Evolutionary conservation across 1,140 invertebrate genomes (phyloP).

Genomic region (Cyclargus thomasi): DNA sequence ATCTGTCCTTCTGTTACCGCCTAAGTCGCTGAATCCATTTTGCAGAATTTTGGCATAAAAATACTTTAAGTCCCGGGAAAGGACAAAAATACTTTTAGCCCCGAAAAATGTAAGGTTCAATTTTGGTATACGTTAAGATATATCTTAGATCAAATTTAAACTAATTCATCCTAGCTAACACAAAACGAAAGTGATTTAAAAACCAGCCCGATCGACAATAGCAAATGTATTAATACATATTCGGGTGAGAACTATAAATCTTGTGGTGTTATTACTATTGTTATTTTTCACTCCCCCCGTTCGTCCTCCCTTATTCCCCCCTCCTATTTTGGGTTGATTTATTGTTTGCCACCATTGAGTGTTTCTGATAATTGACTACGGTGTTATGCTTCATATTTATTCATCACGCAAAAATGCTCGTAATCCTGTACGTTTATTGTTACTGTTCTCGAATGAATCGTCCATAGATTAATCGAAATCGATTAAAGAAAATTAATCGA

Average conservation of each 20-base stretch:
- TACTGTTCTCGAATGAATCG: no score
- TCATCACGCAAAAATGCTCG: constrained; percentile 16
- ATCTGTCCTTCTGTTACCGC: no score
- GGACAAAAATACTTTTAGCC: no score
- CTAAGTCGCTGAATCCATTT: no score
- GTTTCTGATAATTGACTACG: constrained; percentile 37
- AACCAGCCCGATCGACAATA: constrained; percentile 2
- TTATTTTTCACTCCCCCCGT: constrained; percentile 35
- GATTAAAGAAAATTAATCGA: no score
- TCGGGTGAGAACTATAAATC: constrained; percentile 17
- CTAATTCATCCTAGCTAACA: no score
- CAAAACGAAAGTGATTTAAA: not conserved
- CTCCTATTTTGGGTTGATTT: constrained; percentile 40
- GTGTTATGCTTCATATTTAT: constrained; percentile 28
- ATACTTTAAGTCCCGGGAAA: no score
- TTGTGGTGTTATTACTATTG: constrained; percentile 32
- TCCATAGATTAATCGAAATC: no score
- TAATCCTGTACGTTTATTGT: not conserved
- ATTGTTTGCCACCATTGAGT: constrained; percentile 32
- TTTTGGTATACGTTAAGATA: no score
- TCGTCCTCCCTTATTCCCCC: not conserved
- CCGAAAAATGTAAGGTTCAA: no score
- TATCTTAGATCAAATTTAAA: no score
- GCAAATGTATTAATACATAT: constrained; percentile 17
- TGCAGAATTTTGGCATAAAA: no score